Evolutionary conservation across 2,113 vertebrate species (phyloP).

Genomic region (Glaucidium brasilianum): DNA sequence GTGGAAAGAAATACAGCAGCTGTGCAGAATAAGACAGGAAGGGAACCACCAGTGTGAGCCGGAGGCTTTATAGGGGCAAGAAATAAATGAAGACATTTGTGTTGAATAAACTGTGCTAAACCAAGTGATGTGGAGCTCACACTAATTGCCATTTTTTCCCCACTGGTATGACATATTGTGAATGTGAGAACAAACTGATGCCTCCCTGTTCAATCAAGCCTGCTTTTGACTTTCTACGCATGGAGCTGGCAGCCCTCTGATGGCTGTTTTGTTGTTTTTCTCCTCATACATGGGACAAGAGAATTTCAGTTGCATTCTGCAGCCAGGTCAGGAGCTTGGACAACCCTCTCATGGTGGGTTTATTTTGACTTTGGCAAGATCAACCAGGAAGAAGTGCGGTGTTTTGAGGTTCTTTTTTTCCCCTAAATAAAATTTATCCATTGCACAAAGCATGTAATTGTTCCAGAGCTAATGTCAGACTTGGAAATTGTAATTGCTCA

Average conservation of each 20-base stretch:
- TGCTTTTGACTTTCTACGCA: background rate
- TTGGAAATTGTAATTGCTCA: background rate
- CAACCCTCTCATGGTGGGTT: background rate
- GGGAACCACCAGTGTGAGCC: background rate
- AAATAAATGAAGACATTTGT: conserved; percentile 8
- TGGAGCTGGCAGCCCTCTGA: background rate
- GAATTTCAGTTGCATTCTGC: background rate
- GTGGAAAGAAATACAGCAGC: background rate
- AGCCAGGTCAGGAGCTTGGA: background rate
- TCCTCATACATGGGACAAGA: background rate
- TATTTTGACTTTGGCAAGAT: background rate
- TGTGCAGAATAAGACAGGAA: background rate
- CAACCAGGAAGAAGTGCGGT: fast-evolving
- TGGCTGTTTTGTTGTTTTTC: background rate
- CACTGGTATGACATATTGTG: background rate
- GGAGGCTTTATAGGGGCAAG: background rate
- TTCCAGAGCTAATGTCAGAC: background rate
- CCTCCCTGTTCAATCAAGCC: background rate
- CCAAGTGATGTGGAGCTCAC: background rate
- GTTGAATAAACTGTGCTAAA: conserved; percentile 7
- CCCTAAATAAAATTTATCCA: background rate
- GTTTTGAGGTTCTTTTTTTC: background rate
- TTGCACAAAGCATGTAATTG: background rate
- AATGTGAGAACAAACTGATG: conserved; percentile 2
- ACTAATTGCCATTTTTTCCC: background rate